A percentile compares a stretch with the other conserved stretches of the same genome.
These are phyloP conservation scores for Bufotes viridis DNA, from an alignment of 2,797 vertebrate species.

Conservation along the genomic window DNA sequence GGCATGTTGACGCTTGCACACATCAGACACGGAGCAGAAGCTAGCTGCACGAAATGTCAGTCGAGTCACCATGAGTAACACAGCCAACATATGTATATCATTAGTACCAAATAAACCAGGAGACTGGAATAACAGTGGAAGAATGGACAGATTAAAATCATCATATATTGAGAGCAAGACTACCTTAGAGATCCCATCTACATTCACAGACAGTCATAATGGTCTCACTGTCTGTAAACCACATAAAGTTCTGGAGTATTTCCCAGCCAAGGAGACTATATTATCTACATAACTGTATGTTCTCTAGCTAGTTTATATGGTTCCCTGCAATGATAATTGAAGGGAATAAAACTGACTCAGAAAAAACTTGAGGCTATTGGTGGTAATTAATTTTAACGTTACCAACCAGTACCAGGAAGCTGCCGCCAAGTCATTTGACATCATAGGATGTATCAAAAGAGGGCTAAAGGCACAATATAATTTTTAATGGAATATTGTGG, in stretches of 20 bases:
- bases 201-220: neutral
- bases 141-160: neutral
- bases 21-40: neutral
- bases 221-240: too few relatives aligned
- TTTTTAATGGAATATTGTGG: too few relatives aligned
- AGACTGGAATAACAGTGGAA: neutral
- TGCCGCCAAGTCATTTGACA: too few relatives aligned
- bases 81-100: neutral
- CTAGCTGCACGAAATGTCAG: neutral
- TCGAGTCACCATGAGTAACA: neutral
- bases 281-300: too few relatives aligned
- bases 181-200: neutral
- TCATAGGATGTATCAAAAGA: too few relatives aligned
- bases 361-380: too few relatives aligned
- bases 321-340: too few relatives aligned
- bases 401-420: too few relatives aligned
- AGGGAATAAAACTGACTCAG: too few relatives aligned
- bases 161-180: neutral
- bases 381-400: too few relatives aligned
- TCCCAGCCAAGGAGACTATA: neutral
- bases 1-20: neutral
- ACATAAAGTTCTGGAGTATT: neutral
- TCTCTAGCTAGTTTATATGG: too few relatives aligned
- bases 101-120: neutral
- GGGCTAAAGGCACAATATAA: too few relatives aligned